phyloP scores from a whole-genome alignment of 2,888 invertebrate species.

The Scaptomyza tumidula region DNA sequence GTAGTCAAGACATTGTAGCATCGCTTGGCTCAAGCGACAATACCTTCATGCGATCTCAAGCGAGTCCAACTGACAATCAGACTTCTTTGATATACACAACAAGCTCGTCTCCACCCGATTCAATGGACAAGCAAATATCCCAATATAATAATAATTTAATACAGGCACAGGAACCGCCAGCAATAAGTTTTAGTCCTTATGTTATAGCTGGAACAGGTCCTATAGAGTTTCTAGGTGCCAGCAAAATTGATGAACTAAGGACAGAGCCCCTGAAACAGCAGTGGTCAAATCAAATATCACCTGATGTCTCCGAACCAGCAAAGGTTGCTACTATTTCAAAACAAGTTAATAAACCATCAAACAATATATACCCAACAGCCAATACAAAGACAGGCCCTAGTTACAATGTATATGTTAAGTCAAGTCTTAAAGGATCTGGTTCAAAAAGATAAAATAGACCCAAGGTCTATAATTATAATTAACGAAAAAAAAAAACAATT shows the following conservation, averaged over 20 bases:
- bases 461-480: background rate
- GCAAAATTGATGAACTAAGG: background rate
- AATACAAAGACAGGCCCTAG: too few species aligned
- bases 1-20: background rate
- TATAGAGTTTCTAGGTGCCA: background rate
- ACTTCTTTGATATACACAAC: constrained; percentile 1
- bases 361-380: background rate
- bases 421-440: background rate
- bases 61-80: background rate
- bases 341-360: background rate
- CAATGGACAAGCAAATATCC: background rate
- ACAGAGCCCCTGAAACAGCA: background rate
- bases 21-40: background rate
- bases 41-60: background rate
- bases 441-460: background rate
- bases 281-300: background rate
- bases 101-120: background rate
- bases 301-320: too few species aligned
- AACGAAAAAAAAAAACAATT: background rate
- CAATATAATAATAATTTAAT: background rate
- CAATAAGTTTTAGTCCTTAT: constrained; percentile 4
- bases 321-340: background rate
- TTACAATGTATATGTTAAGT: background rate
- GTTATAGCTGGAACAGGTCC: constrained; percentile 1
- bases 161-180: background rate